These are phyloP conservation scores for Biston stratarius DNA, from an alignment of 2,888 invertebrate species.

Conservation along the genomic window DNA sequence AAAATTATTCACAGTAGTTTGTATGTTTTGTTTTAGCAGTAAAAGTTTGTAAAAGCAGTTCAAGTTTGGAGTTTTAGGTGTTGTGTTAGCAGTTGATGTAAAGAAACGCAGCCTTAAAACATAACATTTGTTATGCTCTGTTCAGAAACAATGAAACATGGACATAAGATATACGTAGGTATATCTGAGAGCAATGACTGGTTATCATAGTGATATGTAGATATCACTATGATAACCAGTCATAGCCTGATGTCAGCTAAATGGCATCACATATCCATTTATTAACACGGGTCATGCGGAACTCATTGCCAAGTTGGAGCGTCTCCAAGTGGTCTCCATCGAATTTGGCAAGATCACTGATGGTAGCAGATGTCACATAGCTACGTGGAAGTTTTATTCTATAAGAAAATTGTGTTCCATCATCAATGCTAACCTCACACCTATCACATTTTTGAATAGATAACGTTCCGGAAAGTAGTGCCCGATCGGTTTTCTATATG, in stretches of 20 bases:
- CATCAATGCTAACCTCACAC: too few species aligned
- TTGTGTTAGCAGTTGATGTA: too few species aligned
- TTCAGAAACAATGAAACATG: too few species aligned
- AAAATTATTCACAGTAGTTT: too few species aligned
- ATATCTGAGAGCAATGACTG: too few species aligned
- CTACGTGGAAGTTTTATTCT: slow-evolving; percentile 57
- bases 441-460: neutral
- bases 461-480: neutral
- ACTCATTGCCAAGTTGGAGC: slow-evolving; percentile 78
- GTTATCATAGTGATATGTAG: too few species aligned
- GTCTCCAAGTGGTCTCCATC: slow-evolving; percentile 73
- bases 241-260: slow-evolving; percentile 8
- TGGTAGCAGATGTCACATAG: slow-evolving; percentile 70
- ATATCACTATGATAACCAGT: neutral
- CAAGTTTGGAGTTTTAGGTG: too few species aligned
- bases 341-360: slow-evolving; percentile 81
- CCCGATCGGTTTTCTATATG: neutral
- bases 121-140: too few species aligned
- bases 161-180: too few species aligned
- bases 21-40: too few species aligned
- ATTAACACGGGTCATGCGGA: slow-evolving; percentile 72
- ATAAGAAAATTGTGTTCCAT: neutral
- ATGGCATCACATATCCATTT: slow-evolving; percentile 50
- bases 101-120: too few species aligned
- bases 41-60: too few species aligned